Evolutionary conservation across 1,140 invertebrate genomes (phyloP), one percentile per base, ranked within the genome.

Genomic region (Drosophila leontia): DNA sequence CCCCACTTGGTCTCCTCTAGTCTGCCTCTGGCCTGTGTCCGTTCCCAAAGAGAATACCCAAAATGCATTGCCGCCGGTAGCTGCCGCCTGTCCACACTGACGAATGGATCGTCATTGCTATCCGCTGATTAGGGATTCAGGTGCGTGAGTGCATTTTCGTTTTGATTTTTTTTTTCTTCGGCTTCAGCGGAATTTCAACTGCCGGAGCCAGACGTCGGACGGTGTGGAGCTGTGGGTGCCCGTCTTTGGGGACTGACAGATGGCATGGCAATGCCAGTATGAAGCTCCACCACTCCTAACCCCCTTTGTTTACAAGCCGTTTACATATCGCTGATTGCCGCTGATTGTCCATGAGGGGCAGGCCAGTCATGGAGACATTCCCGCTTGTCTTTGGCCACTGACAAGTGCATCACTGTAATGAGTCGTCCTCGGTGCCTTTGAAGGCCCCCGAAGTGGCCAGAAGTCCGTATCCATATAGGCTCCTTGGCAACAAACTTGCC

Each of bases 81-180:
- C 69, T n/a, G 70, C 60, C 63, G 83, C 61, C 53, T 60, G 55
- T 62, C 61, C 67, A 42, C 42, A 17, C 59, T 75, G 67, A 53
- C 75, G 76, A 45, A 65, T 65, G 76, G 50, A 62, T 65, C 56
- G 75, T 74, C 79, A 69, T 77, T 44, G 61, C 48, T 53, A 61
- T 23, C 58, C 70, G 47, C 85, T 90, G 67, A 90, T 90, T 90
- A 85, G 75, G 69, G 81, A 90, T 90, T 90, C 85, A 90, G 85
- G 85, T 90, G 85, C 81, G 85, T 82, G 81, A 91, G 60, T 90
- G 78, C 85, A 90, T 90, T 90, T 88, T 88, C 44, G 67, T 57
- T 72, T 59, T 37, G 35, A 34, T 39, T 23, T 35, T 55, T 53
- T 53, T 35, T 12, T 51, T 59, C 58, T 61, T 51, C 2, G 58